Percentiles rank a stretch among this genome's conserved stretches.
Evolutionary conservation across 2,113 vertebrate species (phyloP).

Genomic region (Boulengeromyrus knoepffleri): DNA sequence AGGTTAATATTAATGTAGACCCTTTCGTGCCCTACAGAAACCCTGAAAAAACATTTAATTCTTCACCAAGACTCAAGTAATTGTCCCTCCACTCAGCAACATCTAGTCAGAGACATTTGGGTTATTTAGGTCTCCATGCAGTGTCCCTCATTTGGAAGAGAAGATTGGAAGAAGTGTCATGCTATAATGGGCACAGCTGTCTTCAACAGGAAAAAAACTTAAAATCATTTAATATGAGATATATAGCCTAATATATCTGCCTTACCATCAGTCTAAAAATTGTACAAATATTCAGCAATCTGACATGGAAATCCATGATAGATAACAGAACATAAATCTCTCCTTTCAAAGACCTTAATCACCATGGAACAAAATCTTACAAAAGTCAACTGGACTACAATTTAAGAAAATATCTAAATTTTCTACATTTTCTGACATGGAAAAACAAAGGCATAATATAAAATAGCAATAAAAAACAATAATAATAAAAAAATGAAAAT

Average conservation of each 20-base stretch:
- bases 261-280: neutral
- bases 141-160: neutral
- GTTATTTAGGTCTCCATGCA: neutral
- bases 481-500: neutral
- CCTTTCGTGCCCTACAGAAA: neutral
- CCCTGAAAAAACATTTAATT: neutral
- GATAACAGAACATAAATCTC: neutral
- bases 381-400: neutral
- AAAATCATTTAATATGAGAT: neutral
- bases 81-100: neutral
- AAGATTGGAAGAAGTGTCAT: conserved; percentile 20
- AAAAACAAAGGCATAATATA: neutral
- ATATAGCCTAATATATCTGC: neutral
- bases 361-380: neutral
- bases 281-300: neutral
- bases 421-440: neutral
- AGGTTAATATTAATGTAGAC: neutral
- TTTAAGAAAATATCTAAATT: conserved; percentile 8
- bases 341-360: neutral
- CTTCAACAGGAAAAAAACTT: neutral
- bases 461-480: conserved; percentile 9
- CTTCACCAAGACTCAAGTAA: neutral
- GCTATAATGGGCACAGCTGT: neutral
- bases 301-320: neutral
- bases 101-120: neutral